Evolutionary conservation across 2,113 vertebrate genomes (phyloP), one percentile per base, ranked within the genome.

Genomic region (Myodes glareolus): DNA sequence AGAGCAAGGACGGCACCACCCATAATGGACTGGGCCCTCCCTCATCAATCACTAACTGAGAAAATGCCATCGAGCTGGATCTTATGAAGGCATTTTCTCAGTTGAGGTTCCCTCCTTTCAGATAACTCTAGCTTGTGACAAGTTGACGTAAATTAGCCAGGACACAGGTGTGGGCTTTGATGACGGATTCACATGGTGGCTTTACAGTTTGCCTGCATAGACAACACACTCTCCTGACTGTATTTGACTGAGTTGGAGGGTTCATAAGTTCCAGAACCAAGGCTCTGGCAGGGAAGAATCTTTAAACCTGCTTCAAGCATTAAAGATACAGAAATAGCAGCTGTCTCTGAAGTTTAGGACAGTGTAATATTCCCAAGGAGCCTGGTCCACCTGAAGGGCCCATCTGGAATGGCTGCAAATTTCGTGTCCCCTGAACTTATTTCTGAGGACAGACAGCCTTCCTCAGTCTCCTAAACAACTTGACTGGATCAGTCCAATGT

Each of bases 231-330:
- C n/a, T 47, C 75, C 5, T 65, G 47, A 86, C 42, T 73, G 0
- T 29, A 11, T 75, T 29, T 90, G 61, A 87, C 58, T 39, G 68
- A 73, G 47, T 7, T 36, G 14, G 47, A 89, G 19, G 45, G 67
- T 73, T 68, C 50, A 36, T 73, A 68, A 92, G 55, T 55, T 80
- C 52, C 3, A 86, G 82, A 91, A 89, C 42, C 89, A 90, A 93
- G 63, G 58, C 11, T 87, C 6, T 45, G 10, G 27, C 7, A 61
- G 42, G 61, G 45, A n/a, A 39, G 84, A 39, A 31, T 91, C 33
- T 68, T 95, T 2, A 90, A 68, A 73, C 29, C 47, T 3, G 73
- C 33, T 73, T 76, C 27, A 91, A 82, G 50, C 45, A 45, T 82
- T 73, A 52, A 80, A 85, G 42, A 23, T 50, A 72, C 1, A 73